phyloP scores from a whole-genome alignment of 2,113 vertebrate genomes.

The Petrocephalus microphthalmus region DNA sequence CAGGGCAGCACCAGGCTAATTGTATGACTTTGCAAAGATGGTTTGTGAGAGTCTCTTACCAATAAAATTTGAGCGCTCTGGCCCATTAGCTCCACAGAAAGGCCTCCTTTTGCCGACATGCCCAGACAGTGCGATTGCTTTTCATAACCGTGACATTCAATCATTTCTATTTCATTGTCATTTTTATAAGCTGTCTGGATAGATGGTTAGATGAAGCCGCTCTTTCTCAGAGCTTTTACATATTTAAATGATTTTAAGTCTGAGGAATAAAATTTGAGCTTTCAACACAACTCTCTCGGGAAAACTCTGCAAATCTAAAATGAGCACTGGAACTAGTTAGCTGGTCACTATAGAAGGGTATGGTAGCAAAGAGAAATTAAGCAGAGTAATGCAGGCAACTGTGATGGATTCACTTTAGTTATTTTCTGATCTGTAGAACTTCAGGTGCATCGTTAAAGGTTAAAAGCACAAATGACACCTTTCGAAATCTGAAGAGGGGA shows the following conservation, averaged over 20 bases:
- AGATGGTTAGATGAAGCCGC: not conserved
- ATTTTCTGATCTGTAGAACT: not conserved
- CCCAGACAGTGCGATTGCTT: not conserved
- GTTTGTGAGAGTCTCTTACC: not conserved
- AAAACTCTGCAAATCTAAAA: not conserved
- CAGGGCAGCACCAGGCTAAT: not conserved
- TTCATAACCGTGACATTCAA: not conserved
- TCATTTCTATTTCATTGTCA: constrained; percentile 10
- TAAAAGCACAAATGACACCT: not conserved
- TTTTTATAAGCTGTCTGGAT: constrained; percentile 6
- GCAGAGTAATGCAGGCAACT: not conserved
- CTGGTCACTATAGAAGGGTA: not conserved
- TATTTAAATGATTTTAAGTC: not conserved
- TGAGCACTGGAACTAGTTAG: not conserved
- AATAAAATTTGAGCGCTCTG: not conserved
- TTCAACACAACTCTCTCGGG: not conserved
- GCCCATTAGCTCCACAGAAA: not conserved
- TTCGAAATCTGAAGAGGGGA: not conserved
- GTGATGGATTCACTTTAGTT: not conserved
- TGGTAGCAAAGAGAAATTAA: not conserved
- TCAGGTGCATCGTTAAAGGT: not conserved
- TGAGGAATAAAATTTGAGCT: not conserved
- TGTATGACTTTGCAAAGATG: not conserved
- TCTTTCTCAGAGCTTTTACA: not conserved
- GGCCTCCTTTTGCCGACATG: not conserved